phyloP scores from a whole-genome alignment of 2,113 vertebrate genomes.

The Dasyornis broadbenti region DNA sequence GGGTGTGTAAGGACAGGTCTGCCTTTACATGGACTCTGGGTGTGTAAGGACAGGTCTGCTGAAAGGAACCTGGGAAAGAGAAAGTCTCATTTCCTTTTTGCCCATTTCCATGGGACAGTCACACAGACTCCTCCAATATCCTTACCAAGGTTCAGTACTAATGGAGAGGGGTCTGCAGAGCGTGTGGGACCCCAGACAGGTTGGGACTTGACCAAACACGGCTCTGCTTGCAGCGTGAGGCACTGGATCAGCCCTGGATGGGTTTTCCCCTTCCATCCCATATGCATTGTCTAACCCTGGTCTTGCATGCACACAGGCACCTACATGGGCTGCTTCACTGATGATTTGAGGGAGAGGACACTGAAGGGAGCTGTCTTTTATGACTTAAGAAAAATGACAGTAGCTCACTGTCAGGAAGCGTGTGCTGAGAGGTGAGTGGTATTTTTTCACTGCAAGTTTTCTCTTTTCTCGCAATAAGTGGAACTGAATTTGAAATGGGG shows the following conservation, averaged over 20 bases:
- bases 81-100: neutral
- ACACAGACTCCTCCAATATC: neutral
- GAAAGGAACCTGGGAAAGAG: neutral
- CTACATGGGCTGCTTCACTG: constrained; percentile 90
- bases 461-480: neutral
- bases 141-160: rapidly evolving
- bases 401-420: constrained; percentile 90
- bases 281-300: neutral
- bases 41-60: neutral
- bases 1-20: rapidly evolving
- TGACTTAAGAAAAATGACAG: constrained; percentile 95
- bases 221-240: rapidly evolving
- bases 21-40: rapidly evolving
- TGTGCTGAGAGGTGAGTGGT: constrained; percentile 88
- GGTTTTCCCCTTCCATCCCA: rapidly evolving
- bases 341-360: constrained; percentile 79
- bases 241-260: rapidly evolving
- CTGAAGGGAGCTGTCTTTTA: constrained; percentile 91
- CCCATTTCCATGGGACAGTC: rapidly evolving
- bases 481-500: neutral
- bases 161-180: neutral
- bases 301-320: constrained; percentile 67
- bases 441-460: neutral
- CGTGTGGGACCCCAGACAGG: neutral
- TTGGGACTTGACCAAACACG: rapidly evolving